Percentiles rank a stretch among this genome's conserved stretches.
Conservation (phyloP, 2,888 invertebrate genomes). For the Drosophila kokeensis region DNA sequence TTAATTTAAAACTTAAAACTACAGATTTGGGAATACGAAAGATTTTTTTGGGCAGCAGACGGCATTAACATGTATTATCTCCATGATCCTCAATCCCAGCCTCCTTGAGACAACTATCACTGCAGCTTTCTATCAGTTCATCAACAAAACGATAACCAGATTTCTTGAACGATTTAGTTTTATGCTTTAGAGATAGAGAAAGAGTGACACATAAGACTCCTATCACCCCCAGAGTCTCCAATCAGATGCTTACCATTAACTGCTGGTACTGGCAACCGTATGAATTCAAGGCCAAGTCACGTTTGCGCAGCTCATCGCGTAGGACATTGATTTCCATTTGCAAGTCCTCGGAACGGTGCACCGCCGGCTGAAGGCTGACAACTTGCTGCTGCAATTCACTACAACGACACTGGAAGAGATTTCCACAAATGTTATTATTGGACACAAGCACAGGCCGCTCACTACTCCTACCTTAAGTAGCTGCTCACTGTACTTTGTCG, state of each 20-base stretch:
- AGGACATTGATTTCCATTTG: conserved; percentile 71
- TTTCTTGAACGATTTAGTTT: conserved; percentile 58
- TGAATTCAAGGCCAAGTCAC: conserved; percentile 71
- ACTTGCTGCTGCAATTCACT: conserved; percentile 66
- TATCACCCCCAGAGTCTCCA: conserved; percentile 1
- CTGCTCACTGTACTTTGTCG: conserved; percentile 63
- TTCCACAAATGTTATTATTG: not conserved
- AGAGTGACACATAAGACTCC: conserved; percentile 9
- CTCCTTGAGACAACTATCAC: conserved; percentile 50
- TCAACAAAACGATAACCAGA: conserved; percentile 66
- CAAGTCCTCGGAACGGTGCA: conserved; percentile 60
- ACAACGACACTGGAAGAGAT: conserved; percentile 54
- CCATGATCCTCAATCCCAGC: conserved; percentile 46
- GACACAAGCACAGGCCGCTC: too few species aligned
- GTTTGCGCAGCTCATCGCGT: conserved; percentile 70
- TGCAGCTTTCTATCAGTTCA: conserved; percentile 57
- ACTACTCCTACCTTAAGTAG: conserved; percentile 54
- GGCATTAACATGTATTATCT: conserved; percentile 51
- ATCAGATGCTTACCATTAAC: conserved; percentile 53
- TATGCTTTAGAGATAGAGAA: conserved; percentile 44
- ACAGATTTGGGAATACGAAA: conserved; percentile 31
- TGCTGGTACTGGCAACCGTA: conserved; percentile 76
- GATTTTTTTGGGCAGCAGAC: conserved; percentile 9
- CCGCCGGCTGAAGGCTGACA: conserved; percentile 48
- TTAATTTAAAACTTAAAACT: conserved; percentile 52